A percentile compares a stretch with the other conserved stretches of the same genome.
phyloP scores from a whole-genome alignment of 2,888 invertebrate genomes.

The Chironomus riparius region DNA sequence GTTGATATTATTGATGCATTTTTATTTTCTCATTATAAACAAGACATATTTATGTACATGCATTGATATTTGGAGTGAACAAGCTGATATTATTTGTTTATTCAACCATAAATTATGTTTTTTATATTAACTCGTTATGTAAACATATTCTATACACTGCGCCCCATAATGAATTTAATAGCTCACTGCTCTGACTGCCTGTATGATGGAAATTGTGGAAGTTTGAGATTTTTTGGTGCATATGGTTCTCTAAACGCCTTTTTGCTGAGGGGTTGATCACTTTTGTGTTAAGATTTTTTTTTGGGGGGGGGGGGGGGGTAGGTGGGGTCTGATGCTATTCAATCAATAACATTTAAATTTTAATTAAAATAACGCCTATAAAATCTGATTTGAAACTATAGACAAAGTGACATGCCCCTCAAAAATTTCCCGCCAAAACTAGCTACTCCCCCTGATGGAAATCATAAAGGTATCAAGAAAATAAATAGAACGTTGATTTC shows the following conservation, averaged over 20 bases:
- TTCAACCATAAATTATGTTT: slow-evolving; percentile 25
- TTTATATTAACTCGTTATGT: slow-evolving; percentile 23
- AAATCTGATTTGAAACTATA: not conserved
- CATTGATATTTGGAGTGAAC: not conserved
- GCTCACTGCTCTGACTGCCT: not conserved
- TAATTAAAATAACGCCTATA: too few species aligned
- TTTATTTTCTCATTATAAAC: not conserved
- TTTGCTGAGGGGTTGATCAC: too few species aligned
- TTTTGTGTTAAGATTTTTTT: too few species aligned
- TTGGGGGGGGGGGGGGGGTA: too few species aligned
- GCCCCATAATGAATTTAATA: slow-evolving; percentile 19
- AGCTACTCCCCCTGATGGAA: not conserved
- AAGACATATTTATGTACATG: not conserved
- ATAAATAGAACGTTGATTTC: not conserved
- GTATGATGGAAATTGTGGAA: not conserved
- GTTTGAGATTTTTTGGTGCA: too few species aligned
- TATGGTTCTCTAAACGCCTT: too few species aligned
- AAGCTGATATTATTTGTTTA: slow-evolving; percentile 13
- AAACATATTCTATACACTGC: slow-evolving; percentile 9
- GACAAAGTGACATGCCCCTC: not conserved
- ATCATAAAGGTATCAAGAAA: slow-evolving; percentile 8
- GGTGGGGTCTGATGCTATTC: too few species aligned
- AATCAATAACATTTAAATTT: too few species aligned
- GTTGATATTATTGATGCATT: not conserved
- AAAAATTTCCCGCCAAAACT: too few species aligned